Conservation (phyloP, 2,797 vertebrate species). For the Aeoliscus strigatus region DNA sequence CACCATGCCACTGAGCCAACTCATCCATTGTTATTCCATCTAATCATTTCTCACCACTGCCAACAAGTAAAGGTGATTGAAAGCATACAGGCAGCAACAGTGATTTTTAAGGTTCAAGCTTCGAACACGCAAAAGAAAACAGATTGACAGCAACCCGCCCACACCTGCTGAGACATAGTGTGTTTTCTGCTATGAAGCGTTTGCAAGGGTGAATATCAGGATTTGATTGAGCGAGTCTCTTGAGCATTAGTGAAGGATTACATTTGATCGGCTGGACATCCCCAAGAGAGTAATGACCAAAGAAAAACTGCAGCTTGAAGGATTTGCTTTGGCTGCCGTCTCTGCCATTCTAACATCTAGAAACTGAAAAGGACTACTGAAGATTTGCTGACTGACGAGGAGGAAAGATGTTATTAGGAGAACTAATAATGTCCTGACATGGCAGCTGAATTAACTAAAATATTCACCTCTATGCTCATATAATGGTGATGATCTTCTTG, state of each 20-base stretch:
- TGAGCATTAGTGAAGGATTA: conserved; percentile 53
- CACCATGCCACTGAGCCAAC: too few species aligned
- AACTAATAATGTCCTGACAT: neutral
- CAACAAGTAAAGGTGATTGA: too few species aligned
- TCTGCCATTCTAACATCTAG: too few species aligned
- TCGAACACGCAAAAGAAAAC: too few species aligned
- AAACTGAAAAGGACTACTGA: too few species aligned
- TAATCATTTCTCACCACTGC: too few species aligned
- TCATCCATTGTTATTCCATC: too few species aligned
- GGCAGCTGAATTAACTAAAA: conserved; percentile 2
- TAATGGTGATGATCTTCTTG: too few species aligned
- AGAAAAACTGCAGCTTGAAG: conserved; percentile 38
- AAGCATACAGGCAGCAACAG: too few species aligned
- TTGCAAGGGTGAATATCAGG: conserved; percentile 35
- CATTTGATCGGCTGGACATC: conserved; percentile 57
- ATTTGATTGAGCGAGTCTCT: conserved; percentile 50
- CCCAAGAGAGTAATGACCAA: conserved; percentile 52
- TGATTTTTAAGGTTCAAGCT: too few species aligned
- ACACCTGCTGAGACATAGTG: conserved; percentile 24
- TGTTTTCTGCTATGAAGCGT: conserved; percentile 30
- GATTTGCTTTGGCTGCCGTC: conserved; percentile 28
- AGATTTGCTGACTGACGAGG: neutral
- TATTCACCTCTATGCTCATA: too few species aligned
- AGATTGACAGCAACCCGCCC: conserved; percentile 23
- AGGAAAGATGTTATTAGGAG: neutral